Evolutionary conservation across 1,140 invertebrate genomes (phyloP), one percentile per base, ranked within the genome.

Genomic region (Heliothis virescens): DNA sequence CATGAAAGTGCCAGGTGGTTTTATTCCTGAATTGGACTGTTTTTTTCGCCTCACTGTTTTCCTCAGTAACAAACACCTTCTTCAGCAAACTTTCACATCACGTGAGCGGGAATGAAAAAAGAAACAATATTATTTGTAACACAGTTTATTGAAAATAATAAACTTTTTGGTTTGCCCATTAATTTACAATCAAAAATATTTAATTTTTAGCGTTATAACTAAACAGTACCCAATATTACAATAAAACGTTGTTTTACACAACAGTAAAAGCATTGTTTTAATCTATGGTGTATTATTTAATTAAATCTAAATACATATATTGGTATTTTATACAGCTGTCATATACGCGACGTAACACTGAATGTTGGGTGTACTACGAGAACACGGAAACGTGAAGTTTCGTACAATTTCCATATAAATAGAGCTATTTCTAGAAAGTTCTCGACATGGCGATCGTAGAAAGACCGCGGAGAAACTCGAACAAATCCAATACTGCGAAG

Each of bases 101-200:
- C 21, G 34, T 41, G 34, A 41, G 34, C 9, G 26, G 26, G 18
- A 26, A 4, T 26, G 13, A 79, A 82, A 82, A 34, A 74, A 85
- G 82, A 79, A 71, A 50, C 48, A 11, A 57, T 29, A 34, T 69
- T 74, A 55, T 87, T 87, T 80, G 62, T 92, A 92, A 92, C 88
- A 88, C 90, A 89, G 84, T 94, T 94, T 91, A 92, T 92, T 94
- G 89, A 94, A 92, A 94, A 94, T 94, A 94, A 92, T 92, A 91
- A 91, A 91, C 89, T 86, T 92, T 91, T 79, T 88, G 85, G 55
- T 81, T 82, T 79, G 79, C 79, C 82, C 75, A 81, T 67, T 84
- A 88, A 85, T 90, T 89, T 87, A 91, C 86, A 91, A 87, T 92
- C 81, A 84, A 90, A 91, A 91, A 92, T 92, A 90, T 88, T 87